These are phyloP conservation scores for Eulemur albifrons DNA, from an alignment of 2,797 vertebrate species.

Conservation along the genomic window DNA sequence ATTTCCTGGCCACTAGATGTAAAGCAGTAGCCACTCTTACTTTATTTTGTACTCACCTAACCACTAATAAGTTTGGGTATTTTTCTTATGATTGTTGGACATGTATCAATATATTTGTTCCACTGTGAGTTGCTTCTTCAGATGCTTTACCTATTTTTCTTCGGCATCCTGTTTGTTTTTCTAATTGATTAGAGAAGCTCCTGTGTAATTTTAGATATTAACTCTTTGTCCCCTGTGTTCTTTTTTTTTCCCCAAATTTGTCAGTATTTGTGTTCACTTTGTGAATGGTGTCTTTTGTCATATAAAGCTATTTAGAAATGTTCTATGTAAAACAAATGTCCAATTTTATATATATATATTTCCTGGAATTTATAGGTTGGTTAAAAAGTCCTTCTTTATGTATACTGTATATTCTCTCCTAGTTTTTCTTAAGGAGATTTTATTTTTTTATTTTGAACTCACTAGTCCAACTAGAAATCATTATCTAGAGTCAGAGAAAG, in stretches of 20 bases:
- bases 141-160: background rate
- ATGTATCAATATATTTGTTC: background rate
- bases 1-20: background rate
- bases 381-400: background rate
- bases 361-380: background rate
- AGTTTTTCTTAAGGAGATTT: background rate
- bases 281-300: background rate
- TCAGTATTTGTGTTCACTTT: background rate
- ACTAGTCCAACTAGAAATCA: background rate
- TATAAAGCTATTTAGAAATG: background rate
- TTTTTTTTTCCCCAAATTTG: background rate
- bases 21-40: background rate
- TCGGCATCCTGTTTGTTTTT: background rate
- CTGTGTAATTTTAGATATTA: background rate
- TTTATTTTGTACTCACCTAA: background rate
- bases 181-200: background rate
- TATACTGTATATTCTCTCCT: background rate
- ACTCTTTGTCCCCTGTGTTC: background rate
- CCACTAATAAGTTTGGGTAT: background rate
- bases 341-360: background rate
- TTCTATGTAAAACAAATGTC: background rate
- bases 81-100: background rate
- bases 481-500: background rate
- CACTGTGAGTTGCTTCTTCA: background rate
- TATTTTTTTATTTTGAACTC: slow-evolving; percentile 5